Percentiles rank a stretch among this genome's conserved stretches.
These are phyloP conservation scores for Germaria angustata DNA, from an alignment of 2,888 invertebrate species.

Conservation along the genomic window DNA sequence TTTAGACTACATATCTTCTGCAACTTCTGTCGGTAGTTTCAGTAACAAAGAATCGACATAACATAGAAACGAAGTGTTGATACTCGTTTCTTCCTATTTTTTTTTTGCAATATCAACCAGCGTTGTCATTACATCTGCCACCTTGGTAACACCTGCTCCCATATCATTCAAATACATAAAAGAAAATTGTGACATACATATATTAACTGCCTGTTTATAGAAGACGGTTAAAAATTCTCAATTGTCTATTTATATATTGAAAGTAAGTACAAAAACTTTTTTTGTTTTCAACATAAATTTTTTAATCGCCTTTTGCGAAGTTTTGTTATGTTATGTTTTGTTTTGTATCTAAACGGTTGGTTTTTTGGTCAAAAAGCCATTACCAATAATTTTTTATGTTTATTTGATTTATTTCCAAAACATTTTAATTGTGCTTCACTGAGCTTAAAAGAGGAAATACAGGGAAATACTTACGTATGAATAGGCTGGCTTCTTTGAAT, in stretches of 20 bases:
- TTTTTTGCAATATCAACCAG: not conserved
- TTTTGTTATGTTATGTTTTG: no score
- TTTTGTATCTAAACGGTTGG: no score
- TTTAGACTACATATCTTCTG: no score
- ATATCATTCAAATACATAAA: not conserved
- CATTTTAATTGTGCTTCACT: no score
- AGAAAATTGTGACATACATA: not conserved
- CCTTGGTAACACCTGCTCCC: slow-evolving; percentile 12
- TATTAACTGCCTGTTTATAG: not conserved
- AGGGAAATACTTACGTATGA: not conserved
- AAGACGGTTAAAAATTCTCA: no score
- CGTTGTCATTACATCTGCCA: slow-evolving; percentile 15
- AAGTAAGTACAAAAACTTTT: no score
- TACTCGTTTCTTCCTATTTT: not conserved
- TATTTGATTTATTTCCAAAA: no score
- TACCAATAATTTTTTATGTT: no score
- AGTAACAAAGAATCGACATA: not conserved
- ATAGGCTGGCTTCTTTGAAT: not conserved
- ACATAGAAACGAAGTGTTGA: not conserved
- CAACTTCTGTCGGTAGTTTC: not conserved
- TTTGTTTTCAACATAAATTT: not conserved
- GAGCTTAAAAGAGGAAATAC: not conserved
- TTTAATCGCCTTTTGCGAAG: not conserved
- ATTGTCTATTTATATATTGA: no score
- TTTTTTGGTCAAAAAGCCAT: no score